phyloP scores from a whole-genome alignment of 1,140 invertebrate species.

The Cyclargus thomasi region DNA sequence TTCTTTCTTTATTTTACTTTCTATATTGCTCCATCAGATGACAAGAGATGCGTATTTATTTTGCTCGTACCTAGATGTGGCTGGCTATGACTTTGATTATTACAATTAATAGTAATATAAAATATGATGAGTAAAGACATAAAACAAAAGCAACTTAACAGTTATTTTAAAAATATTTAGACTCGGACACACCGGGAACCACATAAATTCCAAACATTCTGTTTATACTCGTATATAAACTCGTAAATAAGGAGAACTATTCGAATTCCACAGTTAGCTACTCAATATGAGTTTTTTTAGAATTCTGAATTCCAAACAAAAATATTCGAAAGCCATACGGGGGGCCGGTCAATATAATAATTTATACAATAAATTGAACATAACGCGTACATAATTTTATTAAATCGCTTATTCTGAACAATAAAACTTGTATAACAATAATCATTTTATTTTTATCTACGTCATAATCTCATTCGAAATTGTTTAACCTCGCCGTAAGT shows the following conservation, averaged over 20 bases:
- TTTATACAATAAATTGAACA: constrained; percentile 8
- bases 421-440: constrained; percentile 10
- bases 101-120: too few species aligned
- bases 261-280: constrained; percentile 5
- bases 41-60: too few species aligned
- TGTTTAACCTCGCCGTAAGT: background rate
- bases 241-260: constrained; percentile 10
- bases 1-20: too few species aligned
- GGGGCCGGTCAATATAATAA: constrained; percentile 4
- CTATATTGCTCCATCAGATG: too few species aligned
- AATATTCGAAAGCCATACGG: background rate
- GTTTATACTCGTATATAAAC: background rate
- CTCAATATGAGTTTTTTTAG: background rate
- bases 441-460: background rate
- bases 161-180: too few species aligned
- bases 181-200: background rate
- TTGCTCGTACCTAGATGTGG: too few species aligned
- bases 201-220: background rate
- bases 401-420: background rate
- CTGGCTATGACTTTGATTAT: too few species aligned
- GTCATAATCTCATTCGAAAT: background rate
- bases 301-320: constrained; percentile 12
- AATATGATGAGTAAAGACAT: too few species aligned
- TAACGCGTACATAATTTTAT: constrained; percentile 4
- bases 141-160: too few species aligned